Evolutionary conservation across 2,797 vertebrate species (phyloP), one percentile per base, ranked within the genome.

Genomic region (Morus bassanus): DNA sequence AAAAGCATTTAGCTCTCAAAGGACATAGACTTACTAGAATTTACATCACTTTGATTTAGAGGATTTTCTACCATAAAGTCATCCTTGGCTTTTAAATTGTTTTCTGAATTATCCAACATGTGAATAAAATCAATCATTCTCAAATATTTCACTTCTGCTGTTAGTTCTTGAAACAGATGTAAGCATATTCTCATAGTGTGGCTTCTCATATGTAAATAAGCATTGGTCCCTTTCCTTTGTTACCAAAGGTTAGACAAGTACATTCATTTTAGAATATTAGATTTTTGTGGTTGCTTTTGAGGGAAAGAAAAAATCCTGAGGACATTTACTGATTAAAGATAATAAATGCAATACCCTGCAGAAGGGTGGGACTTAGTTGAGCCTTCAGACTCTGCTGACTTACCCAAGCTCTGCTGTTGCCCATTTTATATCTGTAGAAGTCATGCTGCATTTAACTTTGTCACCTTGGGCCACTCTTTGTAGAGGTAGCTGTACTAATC

Each of bases 41-140:
- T 54, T 64, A 45, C 69, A 76, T 88, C 12, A 18, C 31, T 67
- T 45, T 65, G 12, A 41, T 83, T 80, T 68, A 30, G 48, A 65
- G 54, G 33, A 48, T 78, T 60, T 77, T 41, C 33, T 61, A 48
- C 14, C 25, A 6, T 37, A 41, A 21, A 67, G 19, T 60, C n/a
- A 72, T 56, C 83, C 24, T 91, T 51, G 35, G 23, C 18, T 86
- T 75, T 17, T 67, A 30, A 10, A 6, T 54, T 25, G 54, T 33
- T 77, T 25, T 31, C 21, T 16, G 21, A 73, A 39, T 64, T 79
- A 88, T 92, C 27, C 48, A 69, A 19, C 7, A 17, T 80, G 9
- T 73, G 33, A 96, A 94, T 95, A 89, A 97, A 96, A 50, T 48
- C 3, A 50, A 3, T 70, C 30, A 84, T 76, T 74, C 30, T 88